phyloP scores from a whole-genome alignment of 2,888 invertebrate species.

The Graphium colonna region DNA sequence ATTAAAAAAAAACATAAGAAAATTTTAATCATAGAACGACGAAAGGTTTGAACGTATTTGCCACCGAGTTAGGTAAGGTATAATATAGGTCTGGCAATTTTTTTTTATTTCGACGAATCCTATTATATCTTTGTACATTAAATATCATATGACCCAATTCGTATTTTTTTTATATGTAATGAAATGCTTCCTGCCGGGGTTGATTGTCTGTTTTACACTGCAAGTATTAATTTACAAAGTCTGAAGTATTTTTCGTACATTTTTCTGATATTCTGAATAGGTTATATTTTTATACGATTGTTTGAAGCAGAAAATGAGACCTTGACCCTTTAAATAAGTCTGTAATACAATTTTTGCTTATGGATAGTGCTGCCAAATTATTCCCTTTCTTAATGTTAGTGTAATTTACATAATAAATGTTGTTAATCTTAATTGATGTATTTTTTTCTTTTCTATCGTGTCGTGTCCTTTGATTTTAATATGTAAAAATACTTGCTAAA shows the following conservation, averaged over 20 bases:
- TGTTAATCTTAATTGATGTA: conserved; percentile 5
- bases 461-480: background rate
- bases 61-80: too few species aligned
- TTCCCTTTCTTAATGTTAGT: conserved; percentile 13
- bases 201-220: background rate
- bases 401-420: conserved; percentile 23
- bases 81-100: too few species aligned
- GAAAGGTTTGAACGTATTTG: too few species aligned
- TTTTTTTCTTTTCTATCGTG: conserved; percentile 7
- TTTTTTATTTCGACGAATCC: background rate
- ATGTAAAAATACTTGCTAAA: background rate
- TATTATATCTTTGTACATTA: background rate
- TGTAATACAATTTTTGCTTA: conserved; percentile 10
- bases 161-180: background rate
- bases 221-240: background rate
- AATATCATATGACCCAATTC: background rate
- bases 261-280: background rate
- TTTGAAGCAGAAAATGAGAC: background rate
- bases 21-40: background rate
- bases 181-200: background rate
- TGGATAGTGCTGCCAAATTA: conserved; percentile 13
- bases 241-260: background rate
- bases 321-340: background rate
- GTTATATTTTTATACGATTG: conserved; percentile 2
- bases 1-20: background rate